phyloP scores from a whole-genome alignment of 1,140 invertebrate genomes.

The Brachionus koreanus region DNA sequence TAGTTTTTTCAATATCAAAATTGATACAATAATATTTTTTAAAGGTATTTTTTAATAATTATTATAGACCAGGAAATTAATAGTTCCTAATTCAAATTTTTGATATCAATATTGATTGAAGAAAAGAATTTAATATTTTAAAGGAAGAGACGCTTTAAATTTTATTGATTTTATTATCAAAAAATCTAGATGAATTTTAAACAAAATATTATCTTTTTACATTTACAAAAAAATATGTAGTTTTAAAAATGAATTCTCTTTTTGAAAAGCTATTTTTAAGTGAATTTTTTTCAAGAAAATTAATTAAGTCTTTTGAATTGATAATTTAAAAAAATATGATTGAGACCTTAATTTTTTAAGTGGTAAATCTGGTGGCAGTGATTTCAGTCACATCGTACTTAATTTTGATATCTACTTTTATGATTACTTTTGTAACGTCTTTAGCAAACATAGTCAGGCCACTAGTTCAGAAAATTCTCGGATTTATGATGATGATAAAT shows the following conservation, averaged over 20 bases:
- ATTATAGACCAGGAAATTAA: neutral
- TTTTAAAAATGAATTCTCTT: no score
- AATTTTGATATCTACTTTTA: neutral
- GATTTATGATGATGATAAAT: constrained; percentile 17
- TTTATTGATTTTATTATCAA: neutral
- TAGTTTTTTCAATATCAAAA: neutral
- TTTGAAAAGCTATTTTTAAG: no score
- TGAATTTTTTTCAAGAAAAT: no score
- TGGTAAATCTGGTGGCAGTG: neutral
- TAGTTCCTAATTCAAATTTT: neutral
- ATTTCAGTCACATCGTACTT: neutral
- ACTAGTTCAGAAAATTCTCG: neutral
- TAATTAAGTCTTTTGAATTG: no score
- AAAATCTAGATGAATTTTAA: no score
- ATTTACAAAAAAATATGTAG: neutral
- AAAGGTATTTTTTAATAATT: neutral
- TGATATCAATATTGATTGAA: neutral
- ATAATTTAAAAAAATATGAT: no score
- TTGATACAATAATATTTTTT: neutral
- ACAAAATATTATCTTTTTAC: neutral
- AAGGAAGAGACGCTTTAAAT: neutral
- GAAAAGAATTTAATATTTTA: neutral
- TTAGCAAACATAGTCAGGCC: neutral
- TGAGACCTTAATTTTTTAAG: no score
- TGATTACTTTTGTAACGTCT: neutral